Base-by-base conservation (phyloP, 2,888 invertebrate species). In the Eilema griseolum region DNA sequence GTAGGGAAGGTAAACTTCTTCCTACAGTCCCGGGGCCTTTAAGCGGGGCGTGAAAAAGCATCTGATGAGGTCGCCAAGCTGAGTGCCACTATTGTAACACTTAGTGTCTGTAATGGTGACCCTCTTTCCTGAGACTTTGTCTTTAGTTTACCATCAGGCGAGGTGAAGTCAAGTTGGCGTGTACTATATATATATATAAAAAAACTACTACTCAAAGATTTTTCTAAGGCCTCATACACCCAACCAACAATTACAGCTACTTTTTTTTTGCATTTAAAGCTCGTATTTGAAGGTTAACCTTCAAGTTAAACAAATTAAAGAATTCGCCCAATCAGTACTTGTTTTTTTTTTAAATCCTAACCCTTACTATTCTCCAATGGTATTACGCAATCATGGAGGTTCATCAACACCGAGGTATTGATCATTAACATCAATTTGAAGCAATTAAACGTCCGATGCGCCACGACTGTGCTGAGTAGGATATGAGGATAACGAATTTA, bases 371-470 rank as follows among this genome's bases (percentile, higher is more conserved):
- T 67, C 61, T 64, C 16, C 72, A 82, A 73, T 76, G 74, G 69
- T 71, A 73, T 74, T 76, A 81, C 70, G 66, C 66, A 76, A 74
- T 70, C 66, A 62, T 24, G 8, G 62, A 72, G 77, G 86, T 85
- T 87, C 85, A 86, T 87, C 81, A 85, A 82, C 85, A 85, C 83
- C 72, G 66, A 26, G 52, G 72, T 72, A 74, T 75, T 69, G 76
- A 86, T 90, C 89, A 90, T 77, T 82, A 81, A 88, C 85, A 90
- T 67, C 76, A 92, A 93, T 84, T 93, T 90, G 86, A 85, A 85
- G 89, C 92, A 93, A 94, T 94, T 92, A 93, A 90, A 90, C 81
- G 80, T 87, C 88, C 82, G 88, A 86, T 82, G 83, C 87, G 85
- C 86, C 83, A 86, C 84, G 81, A 74, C 68, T 74, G 68, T 82